phyloP scores from a whole-genome alignment of 2,888 invertebrate genomes.

The Coenonympha arcania region DNA sequence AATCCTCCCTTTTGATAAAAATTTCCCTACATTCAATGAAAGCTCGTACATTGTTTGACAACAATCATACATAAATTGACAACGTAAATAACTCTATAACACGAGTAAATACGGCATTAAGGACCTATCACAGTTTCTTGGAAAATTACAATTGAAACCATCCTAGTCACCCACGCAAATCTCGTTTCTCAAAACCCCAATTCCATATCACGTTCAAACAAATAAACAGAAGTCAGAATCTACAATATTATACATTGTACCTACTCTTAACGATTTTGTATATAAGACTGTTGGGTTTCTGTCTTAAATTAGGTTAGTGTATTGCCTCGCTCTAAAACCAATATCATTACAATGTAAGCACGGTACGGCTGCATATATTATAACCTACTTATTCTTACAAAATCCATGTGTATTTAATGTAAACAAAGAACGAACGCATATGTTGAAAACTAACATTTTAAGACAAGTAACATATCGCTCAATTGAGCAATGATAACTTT shows the following conservation, averaged over 20 bases:
- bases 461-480: no score
- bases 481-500: no score
- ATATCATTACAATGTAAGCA: constrained; percentile 9
- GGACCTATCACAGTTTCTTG: no score
- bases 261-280: constrained; percentile 1
- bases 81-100: no score
- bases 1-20: no score
- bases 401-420: background rate
- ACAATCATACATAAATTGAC: no score
- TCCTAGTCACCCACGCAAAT: background rate
- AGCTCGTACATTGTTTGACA: no score
- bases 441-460: no score
- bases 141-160: background rate
- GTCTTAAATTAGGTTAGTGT: constrained; percentile 17
- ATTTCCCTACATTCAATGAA: no score
- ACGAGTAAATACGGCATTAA: no score
- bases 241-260: constrained; percentile 9
- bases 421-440: no score
- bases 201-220: background rate
- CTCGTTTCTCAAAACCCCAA: background rate
- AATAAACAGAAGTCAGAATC: background rate
- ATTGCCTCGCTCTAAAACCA: constrained; percentile 12
- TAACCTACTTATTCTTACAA: background rate
- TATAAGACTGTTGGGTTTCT: constrained; percentile 2
- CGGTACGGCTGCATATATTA: background rate